Evolutionary conservation across 2,113 vertebrate genomes (phyloP), one percentile per base, ranked within the genome.

Genomic region (mouse (Mus musculus)): DNA sequence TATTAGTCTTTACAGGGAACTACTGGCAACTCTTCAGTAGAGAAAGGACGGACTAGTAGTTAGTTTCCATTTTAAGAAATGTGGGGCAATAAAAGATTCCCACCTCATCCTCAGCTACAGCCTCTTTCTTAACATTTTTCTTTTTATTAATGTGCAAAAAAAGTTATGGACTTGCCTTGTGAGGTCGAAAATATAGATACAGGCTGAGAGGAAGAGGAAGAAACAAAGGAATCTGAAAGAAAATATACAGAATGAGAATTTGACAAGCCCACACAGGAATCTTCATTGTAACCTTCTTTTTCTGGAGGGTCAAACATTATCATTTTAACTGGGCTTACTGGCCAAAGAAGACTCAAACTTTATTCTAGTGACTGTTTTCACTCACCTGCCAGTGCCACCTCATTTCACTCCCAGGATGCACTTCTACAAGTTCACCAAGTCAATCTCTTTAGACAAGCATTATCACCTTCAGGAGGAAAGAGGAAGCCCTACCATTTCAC

Each of bases 181-280:
- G 99, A 98, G 99, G 99, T 99, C 98, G 99, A 99, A 99, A 99
- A 99, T 99, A 99, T 98, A 99, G 99, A 99, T 99, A 99, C 99
- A 99, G 99, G 99, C 98, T 99, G 99, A 98, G 98, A 98, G 99
- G 99, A 99, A 98, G 98, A 98, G 99, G 99, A 99, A 98, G 99
- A 99, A 99, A 99, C 99, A 99, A 99, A 99, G 99, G 99, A 99
- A 99, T 99, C 99, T 99, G 99, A 98, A 99, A 99, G 99, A 99
- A 99, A 99, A 98, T 98, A 98, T 98, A 99, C 92, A 99, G 97
- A 98, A 98, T 99, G 98, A 99, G 98, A 99, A 98, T 98, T 96
- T 89, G 86, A 97, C 96, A 81, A 91, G 71, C 96, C 95, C 95
- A 93, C 63, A 94, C 54, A 97, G 93, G 93, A 97, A 97, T 94